phyloP scores from a whole-genome alignment of 2,888 invertebrate genomes.

The Hetaerina titia region DNA sequence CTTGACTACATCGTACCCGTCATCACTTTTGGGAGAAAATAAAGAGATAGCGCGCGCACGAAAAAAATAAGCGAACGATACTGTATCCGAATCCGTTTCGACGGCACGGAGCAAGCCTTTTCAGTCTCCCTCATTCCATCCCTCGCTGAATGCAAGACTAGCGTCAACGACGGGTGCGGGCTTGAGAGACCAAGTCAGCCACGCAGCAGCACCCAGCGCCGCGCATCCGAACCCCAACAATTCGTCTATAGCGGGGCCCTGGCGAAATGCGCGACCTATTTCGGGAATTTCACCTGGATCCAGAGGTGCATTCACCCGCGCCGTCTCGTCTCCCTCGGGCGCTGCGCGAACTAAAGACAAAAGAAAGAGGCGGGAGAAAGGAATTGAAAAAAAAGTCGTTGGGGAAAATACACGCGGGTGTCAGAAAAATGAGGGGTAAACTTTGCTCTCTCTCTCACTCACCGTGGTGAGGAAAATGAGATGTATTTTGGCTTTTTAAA shows the following conservation, averaged over 20 bases:
- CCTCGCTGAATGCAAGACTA: not conserved
- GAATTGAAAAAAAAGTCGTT: not conserved
- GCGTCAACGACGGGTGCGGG: not conserved
- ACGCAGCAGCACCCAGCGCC: not conserved
- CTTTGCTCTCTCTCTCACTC: not conserved
- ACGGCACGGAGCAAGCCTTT: not conserved
- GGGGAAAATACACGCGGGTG: not conserved
- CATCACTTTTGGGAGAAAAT: not conserved
- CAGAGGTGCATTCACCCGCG: conserved; percentile 2
- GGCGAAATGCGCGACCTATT: not conserved
- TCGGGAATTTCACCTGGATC: conserved; percentile 13
- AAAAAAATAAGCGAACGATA: not conserved
- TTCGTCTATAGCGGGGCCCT: not conserved
- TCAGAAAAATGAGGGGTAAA: not conserved
- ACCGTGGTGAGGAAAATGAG: not conserved
- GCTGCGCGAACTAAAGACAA: not conserved
- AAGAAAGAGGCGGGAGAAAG: not conserved
- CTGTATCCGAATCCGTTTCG: not conserved
- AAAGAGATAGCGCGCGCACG: not conserved
- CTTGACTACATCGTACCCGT: not conserved
- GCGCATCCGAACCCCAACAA: not conserved
- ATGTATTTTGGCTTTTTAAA: not conserved
- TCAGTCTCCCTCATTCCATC: not conserved
- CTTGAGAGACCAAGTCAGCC: not conserved
- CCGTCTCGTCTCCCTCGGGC: not conserved